phyloP scores from a whole-genome alignment of 2,797 vertebrate genomes.

The Loriculus beryllinus region DNA sequence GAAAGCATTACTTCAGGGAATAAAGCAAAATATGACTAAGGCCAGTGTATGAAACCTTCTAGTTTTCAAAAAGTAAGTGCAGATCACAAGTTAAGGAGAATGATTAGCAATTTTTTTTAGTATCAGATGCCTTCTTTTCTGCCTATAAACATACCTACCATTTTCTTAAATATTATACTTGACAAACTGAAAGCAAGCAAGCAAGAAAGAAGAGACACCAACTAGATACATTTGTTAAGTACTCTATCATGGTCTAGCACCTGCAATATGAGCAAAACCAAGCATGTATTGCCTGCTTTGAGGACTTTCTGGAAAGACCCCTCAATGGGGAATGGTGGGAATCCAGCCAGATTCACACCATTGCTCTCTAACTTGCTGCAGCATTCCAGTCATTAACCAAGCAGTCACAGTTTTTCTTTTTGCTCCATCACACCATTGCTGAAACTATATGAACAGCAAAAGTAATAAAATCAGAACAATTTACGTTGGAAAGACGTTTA shows the following conservation, averaged over 20 bases:
- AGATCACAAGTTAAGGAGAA: not conserved
- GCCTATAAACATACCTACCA: not conserved
- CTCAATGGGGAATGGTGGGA: not conserved
- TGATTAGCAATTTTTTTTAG: not conserved
- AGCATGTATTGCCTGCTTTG: not conserved
- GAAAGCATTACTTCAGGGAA: conserved; percentile 9
- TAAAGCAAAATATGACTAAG: not conserved
- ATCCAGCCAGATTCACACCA: not conserved
- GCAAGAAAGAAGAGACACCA: not conserved
- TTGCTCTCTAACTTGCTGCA: not conserved
- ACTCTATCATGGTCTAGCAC: not conserved
- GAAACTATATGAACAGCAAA: not conserved
- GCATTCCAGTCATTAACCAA: not conserved
- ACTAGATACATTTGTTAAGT: not conserved
- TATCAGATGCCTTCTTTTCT: not conserved
- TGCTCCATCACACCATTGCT: not conserved
- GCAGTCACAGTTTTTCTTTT: not conserved
- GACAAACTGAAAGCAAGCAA: not conserved
- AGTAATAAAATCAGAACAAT: not conserved
- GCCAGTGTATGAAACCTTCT: not conserved
- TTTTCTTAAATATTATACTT: not conserved
- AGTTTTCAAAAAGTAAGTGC: not conserved
- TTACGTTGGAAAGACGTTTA: not conserved
- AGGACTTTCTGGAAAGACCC: not conserved
- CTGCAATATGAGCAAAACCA: not conserved